phyloP scores from a whole-genome alignment of 2,113 vertebrate genomes.

The Myotis yumanensis region DNA sequence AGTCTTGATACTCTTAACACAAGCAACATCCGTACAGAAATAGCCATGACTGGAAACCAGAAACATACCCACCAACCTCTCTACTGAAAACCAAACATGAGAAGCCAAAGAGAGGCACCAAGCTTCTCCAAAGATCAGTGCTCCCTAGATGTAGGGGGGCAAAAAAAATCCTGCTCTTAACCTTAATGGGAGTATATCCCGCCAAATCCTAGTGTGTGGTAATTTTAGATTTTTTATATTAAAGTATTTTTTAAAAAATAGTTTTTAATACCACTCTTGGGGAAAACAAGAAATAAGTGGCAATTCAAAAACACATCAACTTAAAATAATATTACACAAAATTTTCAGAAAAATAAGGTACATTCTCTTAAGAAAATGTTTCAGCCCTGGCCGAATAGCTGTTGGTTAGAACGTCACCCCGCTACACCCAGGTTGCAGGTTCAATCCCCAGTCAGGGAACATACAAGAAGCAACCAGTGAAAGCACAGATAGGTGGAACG shows the following conservation, averaged over 20 bases:
- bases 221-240: constrained; percentile 17
- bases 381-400: not conserved
- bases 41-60: not conserved
- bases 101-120: not conserved
- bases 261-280: not conserved
- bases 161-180: not conserved
- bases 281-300: not conserved
- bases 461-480: no score
- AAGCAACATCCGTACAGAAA: not conserved
- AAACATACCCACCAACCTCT: not conserved
- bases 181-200: not conserved
- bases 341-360: not conserved
- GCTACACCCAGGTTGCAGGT: no score
- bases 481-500: no score
- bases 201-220: not conserved
- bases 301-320: constrained; percentile 19
- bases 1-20: constrained; percentile 16
- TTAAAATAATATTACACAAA: not conserved
- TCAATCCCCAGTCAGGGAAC: no score
- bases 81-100: not conserved
- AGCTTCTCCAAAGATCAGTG: not conserved
- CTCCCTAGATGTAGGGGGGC: not conserved
- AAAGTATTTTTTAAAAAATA: not conserved
- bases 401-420: no score
- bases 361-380: constrained; percentile 18